Evolutionary conservation across 2,113 vertebrate species (phyloP).

Genomic region (Coregonus clupeaformis): DNA sequence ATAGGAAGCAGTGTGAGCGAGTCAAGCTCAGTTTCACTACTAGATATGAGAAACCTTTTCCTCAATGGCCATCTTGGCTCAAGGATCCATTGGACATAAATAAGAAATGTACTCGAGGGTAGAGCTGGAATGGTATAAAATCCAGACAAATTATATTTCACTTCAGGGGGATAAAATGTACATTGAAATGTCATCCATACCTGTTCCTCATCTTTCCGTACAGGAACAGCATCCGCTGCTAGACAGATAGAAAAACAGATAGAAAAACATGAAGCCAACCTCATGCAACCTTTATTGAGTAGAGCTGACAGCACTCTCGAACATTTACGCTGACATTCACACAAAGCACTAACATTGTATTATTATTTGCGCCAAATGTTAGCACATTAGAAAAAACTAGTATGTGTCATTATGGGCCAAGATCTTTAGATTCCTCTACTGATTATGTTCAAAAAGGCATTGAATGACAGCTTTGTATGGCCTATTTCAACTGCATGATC

Average conservation of each 20-base stretch:
- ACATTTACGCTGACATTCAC: constrained; percentile 36
- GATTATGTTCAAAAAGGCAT: no score
- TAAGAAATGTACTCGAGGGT: background rate
- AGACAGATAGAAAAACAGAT: constrained; percentile 25
- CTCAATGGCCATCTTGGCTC: constrained; percentile 23
- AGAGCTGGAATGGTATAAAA: background rate
- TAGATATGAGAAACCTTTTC: background rate
- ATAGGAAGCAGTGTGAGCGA: background rate
- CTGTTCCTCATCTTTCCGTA: constrained; percentile 79
- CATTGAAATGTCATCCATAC: constrained; percentile 52
- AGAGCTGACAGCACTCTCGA: constrained; percentile 43
- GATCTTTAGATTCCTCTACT: no score
- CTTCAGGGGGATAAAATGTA: background rate
- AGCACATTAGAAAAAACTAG: constrained; percentile 39
- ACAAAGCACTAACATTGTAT: constrained; percentile 62
- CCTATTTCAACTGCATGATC: no score
- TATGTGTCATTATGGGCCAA: constrained; percentile 26
- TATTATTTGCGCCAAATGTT: constrained; percentile 54
- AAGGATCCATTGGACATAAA: background rate
- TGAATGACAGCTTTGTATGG: no score
- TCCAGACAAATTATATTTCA: background rate
- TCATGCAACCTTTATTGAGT: constrained; percentile 48
- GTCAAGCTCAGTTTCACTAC: background rate
- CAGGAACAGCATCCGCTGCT: constrained; percentile 76
- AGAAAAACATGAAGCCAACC: constrained; percentile 41